A percentile compares a stretch with the other conserved stretches of the same genome.
Evolutionary conservation across 1,140 invertebrate genomes (phyloP).

Genomic region (Oryctes rhinoceros): DNA sequence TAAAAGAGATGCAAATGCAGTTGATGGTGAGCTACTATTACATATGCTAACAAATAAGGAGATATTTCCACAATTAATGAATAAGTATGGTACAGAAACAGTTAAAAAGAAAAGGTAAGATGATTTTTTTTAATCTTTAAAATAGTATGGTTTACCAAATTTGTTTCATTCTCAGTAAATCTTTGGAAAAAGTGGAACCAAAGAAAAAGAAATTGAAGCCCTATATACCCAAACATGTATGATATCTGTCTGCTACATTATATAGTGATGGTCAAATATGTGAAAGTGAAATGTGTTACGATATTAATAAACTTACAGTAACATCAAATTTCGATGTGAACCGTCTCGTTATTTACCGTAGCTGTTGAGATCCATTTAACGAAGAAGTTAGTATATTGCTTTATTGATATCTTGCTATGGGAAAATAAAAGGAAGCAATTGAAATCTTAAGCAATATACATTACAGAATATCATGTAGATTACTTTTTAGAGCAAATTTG

Average conservation of each 20-base stretch:
- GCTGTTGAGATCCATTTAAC: too few species aligned
- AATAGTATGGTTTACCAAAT: not conserved
- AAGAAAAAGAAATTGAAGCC: constrained; percentile 19
- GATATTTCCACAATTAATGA: constrained; percentile 7
- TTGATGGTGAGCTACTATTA: not conserved
- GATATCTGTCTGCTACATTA: not conserved
- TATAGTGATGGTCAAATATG: too few species aligned
- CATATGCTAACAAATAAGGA: constrained; percentile 21
- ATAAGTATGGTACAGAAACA: constrained; percentile 20
- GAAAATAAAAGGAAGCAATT: too few species aligned
- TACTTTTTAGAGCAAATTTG: too few species aligned
- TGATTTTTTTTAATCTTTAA: not conserved
- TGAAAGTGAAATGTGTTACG: too few species aligned
- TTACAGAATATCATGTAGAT: too few species aligned
- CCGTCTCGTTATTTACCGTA: too few species aligned
- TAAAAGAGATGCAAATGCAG: not conserved
- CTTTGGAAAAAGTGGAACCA: constrained; percentile 1
- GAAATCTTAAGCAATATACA: too few species aligned
- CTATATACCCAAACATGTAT: not conserved
- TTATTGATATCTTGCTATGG: too few species aligned
- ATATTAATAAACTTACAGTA: too few species aligned
- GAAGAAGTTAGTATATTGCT: too few species aligned
- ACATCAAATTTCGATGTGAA: too few species aligned
- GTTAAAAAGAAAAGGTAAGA: constrained; percentile 15
- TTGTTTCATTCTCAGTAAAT: constrained; percentile 1